Conservation (phyloP, 2,888 invertebrate species). For the Tridacna crocea region DNA sequence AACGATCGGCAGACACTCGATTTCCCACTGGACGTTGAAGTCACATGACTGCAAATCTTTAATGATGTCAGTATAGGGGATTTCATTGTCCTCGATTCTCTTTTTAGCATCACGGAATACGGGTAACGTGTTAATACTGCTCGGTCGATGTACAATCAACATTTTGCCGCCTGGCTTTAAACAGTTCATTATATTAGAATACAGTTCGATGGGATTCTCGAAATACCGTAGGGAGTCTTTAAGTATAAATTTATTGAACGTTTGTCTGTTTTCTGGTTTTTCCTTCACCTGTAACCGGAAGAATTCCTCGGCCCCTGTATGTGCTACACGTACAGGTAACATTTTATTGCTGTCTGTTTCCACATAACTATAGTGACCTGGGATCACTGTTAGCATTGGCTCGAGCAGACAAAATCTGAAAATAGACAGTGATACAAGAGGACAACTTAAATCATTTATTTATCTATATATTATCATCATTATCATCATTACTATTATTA, state of each 20-base stretch:
- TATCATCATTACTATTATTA: no score
- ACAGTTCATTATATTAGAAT: conserved; percentile 75
- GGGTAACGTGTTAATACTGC: conserved; percentile 79
- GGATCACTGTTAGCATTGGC: conserved; percentile 77
- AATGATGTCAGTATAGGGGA: conserved; percentile 78
- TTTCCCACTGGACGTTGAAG: conserved; percentile 81
- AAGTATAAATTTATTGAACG: conserved; percentile 79
- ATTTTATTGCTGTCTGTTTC: conserved; percentile 75
- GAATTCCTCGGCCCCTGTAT: conserved; percentile 81
- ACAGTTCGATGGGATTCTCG: conserved; percentile 74
- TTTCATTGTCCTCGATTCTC: conserved; percentile 76
- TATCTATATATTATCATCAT: no score
- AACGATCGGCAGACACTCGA: conserved; percentile 78
- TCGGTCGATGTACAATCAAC: conserved; percentile 79
- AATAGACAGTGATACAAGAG: neutral
- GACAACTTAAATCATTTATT: no score
- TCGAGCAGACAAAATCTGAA: conserved; percentile 79
- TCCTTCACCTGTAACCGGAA: conserved; percentile 68
- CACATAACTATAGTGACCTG: conserved; percentile 80
- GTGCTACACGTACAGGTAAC: conserved; percentile 75
- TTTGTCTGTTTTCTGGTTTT: conserved; percentile 59
- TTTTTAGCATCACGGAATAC: conserved; percentile 77
- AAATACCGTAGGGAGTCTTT: conserved; percentile 79
- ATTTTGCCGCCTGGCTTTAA: conserved; percentile 74
- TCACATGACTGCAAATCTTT: conserved; percentile 76